Evolutionary conservation across 2,113 vertebrate species (phyloP), one percentile per base, ranked within the genome.

Genomic region (Corythaixoides concolor): DNA sequence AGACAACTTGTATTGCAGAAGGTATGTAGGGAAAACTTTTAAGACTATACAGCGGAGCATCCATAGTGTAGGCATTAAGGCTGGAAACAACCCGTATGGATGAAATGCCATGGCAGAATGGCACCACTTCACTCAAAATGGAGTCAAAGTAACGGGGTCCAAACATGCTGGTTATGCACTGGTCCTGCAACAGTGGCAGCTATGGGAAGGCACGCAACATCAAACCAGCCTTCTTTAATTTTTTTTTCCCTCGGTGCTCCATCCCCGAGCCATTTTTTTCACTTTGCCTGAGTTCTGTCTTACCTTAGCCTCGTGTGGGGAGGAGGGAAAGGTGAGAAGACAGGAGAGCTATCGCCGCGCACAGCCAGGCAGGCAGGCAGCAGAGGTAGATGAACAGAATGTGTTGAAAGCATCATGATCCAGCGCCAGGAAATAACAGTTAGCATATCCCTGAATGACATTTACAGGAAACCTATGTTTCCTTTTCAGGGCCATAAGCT

Each of bases 391-490:
- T 75, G 85, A 97, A 95, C 91, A 97, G 96, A 95, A 81, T 86
- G 81, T 95, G 88, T 89, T 97, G 78, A 95, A 87, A 96, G 77
- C 85, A 94, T 95, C 96, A 92, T 97, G 97, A 95, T 97, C 90
- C 93, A 95, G 85, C 94, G 94, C 89, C 95, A 97, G 94, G 97
- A 97, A 97, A 97, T 92, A 96, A 97, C 69, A 85, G 50, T 93
- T 97, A 92, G 90, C 89, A 93, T 92, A 96, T 95, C 97, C 94
- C 94, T 97, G 85, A 92, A 96, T 97, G 95, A 96, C 92, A 97
- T 97, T 98, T 96, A 95, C 91, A 96, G 91, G 85, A 97, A 96
- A 87, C 68, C 95, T 95, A 33, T 93, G 88, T 97, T 98, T 98
- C 91, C 95, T 95, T 97, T 96, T 98, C 91, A 97, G 89, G 93